These are phyloP conservation scores for Elgaria multicarinata DNA, from an alignment of 2,113 vertebrate genomes.

Conservation along the genomic window DNA sequence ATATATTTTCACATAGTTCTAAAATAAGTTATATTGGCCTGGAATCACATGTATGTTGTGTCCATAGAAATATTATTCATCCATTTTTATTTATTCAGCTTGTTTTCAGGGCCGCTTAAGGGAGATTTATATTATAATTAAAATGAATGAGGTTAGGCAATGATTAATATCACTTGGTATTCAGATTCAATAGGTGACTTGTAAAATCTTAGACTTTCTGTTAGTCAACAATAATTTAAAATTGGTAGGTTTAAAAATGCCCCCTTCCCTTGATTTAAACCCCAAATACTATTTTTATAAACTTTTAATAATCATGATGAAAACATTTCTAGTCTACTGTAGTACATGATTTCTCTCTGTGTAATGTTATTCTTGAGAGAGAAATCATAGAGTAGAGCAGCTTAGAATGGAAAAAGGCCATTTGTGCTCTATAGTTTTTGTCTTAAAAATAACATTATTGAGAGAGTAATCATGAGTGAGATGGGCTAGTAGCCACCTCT, in stretches of 20 bases:
- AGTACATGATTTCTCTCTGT: no score
- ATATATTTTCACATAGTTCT: background rate
- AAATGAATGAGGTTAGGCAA: slow-evolving; percentile 1
- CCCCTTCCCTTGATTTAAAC: background rate
- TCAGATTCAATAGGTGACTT: background rate
- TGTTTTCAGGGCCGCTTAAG: slow-evolving; percentile 9
- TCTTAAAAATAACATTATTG: no score
- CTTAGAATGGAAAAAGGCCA: no score
- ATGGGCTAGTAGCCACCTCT: no score
- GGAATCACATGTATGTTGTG: background rate
- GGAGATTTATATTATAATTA: slow-evolving; percentile 4
- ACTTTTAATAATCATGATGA: background rate
- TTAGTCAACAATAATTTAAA: background rate
- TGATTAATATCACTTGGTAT: background rate
- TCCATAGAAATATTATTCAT: background rate
- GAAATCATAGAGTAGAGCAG: no score
- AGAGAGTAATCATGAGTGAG: no score
- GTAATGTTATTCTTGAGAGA: no score
- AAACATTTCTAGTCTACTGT: background rate
- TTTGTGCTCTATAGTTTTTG: no score
- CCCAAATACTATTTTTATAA: background rate
- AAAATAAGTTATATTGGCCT: background rate
- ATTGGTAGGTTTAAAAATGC: background rate
- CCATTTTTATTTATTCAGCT: slow-evolving; percentile 5
- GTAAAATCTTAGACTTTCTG: background rate